Percentiles rank a stretch among this genome's conserved stretches.
These are phyloP conservation scores for Sparus aurata DNA, from an alignment of 2,797 vertebrate species.

Conservation along the genomic window DNA sequence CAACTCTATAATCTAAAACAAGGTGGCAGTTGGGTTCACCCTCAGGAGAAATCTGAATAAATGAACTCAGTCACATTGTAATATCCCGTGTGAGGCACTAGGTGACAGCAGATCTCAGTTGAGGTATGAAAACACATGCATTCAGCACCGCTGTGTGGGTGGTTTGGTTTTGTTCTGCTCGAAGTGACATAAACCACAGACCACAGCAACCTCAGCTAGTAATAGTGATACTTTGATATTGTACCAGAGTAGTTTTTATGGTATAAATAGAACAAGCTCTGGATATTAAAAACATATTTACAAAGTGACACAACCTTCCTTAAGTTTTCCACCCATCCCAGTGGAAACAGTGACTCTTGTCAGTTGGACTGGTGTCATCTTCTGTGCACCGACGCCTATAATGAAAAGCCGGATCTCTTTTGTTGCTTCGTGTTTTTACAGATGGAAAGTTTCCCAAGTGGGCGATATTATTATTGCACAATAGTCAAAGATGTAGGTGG, in stretches of 20 bases:
- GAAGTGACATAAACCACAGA: slow-evolving; percentile 16
- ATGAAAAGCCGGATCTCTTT: slow-evolving; percentile 19
- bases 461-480: slow-evolving; percentile 6
- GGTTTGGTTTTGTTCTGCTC: background rate
- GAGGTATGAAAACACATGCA: background rate
- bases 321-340: background rate
- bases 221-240: background rate
- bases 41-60: no score
- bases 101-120: slow-evolving; percentile 39
- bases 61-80: background rate
- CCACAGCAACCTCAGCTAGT: slow-evolving; percentile 31
- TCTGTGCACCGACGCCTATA: rapidly evolving
- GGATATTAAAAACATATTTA: background rate
- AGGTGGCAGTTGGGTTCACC: background rate
- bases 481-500: background rate
- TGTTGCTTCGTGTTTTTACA: background rate
- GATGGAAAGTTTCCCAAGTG: background rate
- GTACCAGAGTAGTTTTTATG: background rate
- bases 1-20: background rate
- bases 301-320: background rate
- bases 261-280: background rate
- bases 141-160: background rate
- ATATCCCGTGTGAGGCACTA: slow-evolving; percentile 2
- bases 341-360: background rate
- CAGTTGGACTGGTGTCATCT: background rate